Conservation (phyloP, 2,888 invertebrate genomes). For the Macrophya alboannulata region DNA sequence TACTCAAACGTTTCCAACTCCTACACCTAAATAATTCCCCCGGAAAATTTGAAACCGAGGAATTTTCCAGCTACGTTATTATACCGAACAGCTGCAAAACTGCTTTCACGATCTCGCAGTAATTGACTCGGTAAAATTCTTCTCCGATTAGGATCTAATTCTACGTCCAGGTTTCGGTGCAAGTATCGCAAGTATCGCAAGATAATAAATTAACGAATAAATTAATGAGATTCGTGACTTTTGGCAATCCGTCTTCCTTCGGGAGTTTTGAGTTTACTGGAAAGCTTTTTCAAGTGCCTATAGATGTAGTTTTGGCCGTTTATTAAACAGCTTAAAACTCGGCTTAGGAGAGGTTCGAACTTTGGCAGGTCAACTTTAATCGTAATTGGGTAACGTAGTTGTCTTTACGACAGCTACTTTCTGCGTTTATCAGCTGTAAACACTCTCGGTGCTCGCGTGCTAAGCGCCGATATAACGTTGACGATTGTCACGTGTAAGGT, state of each 20-base stretch:
- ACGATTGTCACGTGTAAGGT: conserved; percentile 49
- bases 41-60: background rate
- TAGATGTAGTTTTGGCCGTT: background rate
- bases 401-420: conserved; percentile 39
- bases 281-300: background rate
- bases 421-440: conserved; percentile 42
- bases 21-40: conserved; percentile 9
- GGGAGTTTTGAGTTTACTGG: background rate
- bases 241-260: background rate
- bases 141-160: background rate
- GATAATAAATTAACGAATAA: background rate
- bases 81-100: background rate
- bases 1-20: conserved; percentile 22
- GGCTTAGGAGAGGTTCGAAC: background rate
- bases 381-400: conserved; percentile 34
- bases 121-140: background rate
- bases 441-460: conserved; percentile 36
- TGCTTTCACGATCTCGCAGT: background rate
- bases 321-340: background rate
- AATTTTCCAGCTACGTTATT: conserved; percentile 1
- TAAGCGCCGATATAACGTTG: conserved; percentile 35
- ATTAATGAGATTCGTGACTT: background rate
- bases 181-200: background rate
- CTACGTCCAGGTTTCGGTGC: background rate
- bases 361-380: conserved; percentile 27